Conservation (phyloP, 2,888 invertebrate species). For the Aromia moschata region DNA sequence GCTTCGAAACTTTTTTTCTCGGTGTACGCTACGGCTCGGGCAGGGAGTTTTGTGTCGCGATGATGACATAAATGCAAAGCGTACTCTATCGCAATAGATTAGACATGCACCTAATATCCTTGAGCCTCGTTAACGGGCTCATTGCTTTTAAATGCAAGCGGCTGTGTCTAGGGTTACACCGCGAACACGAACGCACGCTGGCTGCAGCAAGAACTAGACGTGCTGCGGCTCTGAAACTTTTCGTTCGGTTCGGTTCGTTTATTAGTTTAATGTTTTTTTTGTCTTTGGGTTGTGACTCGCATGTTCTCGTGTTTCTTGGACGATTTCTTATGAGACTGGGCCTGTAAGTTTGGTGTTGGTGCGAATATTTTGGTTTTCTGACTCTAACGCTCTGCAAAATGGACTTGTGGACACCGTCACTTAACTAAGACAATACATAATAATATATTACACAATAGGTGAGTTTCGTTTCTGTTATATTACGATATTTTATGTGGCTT, state of each 20-base stretch:
- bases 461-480: no score
- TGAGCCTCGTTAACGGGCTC: constrained; percentile 34
- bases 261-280: neutral
- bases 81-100: constrained; percentile 31
- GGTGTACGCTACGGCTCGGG: no score
- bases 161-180: constrained; percentile 22
- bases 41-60: constrained; percentile 9
- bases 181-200: constrained; percentile 10
- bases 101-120: constrained; percentile 38
- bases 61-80: constrained; percentile 35
- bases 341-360: no score
- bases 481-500: no score
- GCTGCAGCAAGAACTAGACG: constrained; percentile 18
- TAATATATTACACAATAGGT: no score
- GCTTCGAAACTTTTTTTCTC: no score
- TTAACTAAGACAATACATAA: no score
- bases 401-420: no score
- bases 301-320: neutral
- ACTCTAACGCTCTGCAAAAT: no score
- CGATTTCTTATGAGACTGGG: no score
- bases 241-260: neutral
- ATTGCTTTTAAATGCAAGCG: constrained; percentile 28
- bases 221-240: neutral
- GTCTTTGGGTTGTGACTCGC: neutral
- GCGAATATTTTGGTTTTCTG: no score